phyloP scores from a whole-genome alignment of 2,888 invertebrate genomes.

The Dinocampus coccinellae region DNA sequence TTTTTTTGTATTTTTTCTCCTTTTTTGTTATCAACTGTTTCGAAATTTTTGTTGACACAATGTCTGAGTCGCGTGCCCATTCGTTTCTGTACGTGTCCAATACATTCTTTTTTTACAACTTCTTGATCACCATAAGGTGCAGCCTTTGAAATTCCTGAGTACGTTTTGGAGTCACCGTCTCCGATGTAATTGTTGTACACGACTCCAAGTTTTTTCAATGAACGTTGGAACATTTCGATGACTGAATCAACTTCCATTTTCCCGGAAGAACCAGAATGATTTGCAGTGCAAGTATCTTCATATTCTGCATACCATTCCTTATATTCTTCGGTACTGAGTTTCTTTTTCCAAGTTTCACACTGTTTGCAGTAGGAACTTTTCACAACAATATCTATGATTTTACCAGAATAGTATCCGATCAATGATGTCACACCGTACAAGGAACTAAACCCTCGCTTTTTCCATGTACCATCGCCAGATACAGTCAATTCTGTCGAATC shows the following conservation, averaged over 20 bases:
- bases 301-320: slow-evolving; percentile 9
- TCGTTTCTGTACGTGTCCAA: slow-evolving; percentile 49
- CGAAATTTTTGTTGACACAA: no score
- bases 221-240: slow-evolving; percentile 45
- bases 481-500: slow-evolving; percentile 7
- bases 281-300: neutral
- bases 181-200: slow-evolving; percentile 43
- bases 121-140: slow-evolving; percentile 38
- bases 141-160: slow-evolving; percentile 32
- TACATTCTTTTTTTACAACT: slow-evolving; percentile 44
- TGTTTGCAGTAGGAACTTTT: neutral
- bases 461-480: slow-evolving; percentile 26
- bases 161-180: slow-evolving; percentile 45
- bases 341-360: neutral
- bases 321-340: slow-evolving; percentile 12
- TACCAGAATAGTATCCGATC: slow-evolving; percentile 14
- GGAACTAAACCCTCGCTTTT: slow-evolving; percentile 17
- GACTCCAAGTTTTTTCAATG: slow-evolving; percentile 36
- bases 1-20: neutral
- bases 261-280: slow-evolving; percentile 32
- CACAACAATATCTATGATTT: slow-evolving; percentile 21
- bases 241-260: slow-evolving; percentile 49
- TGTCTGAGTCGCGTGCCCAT: no score
- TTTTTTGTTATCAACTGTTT: no score
- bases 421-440: slow-evolving; percentile 2